A percentile compares a stretch with the other conserved stretches of the same genome.
Evolutionary conservation across 2,113 vertebrate species (phyloP).

Genomic region (Gorsachius goisagi): DNA sequence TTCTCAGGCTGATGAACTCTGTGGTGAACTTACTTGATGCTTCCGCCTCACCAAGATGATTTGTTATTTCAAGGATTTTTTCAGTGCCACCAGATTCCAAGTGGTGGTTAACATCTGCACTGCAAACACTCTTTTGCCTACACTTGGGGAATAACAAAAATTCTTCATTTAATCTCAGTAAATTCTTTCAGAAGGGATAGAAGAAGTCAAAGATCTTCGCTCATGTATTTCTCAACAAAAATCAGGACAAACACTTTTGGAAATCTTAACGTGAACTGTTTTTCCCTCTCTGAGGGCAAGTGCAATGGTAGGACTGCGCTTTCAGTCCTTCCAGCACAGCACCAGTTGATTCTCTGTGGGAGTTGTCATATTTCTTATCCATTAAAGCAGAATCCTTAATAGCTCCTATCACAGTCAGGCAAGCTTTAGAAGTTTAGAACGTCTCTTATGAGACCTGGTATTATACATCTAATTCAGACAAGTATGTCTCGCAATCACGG

Average conservation of each 20-base stretch:
- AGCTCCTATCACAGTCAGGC: constrained; percentile 50
- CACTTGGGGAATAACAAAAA: background rate
- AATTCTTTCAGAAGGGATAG: background rate
- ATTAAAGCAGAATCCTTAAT: constrained; percentile 44
- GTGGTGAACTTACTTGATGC: background rate
- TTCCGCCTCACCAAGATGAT: background rate
- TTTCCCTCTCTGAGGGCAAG: background rate
- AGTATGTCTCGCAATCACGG: background rate
- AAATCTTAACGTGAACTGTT: background rate
- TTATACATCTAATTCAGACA: constrained; percentile 48
- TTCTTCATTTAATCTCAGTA: background rate
- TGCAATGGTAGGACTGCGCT: background rate
- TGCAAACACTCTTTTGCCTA: background rate
- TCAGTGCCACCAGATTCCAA: background rate
- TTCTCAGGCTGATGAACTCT: background rate
- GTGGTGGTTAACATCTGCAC: background rate
- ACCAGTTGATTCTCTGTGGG: constrained; percentile 51
- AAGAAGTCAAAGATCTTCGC: background rate
- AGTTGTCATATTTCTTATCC: constrained; percentile 50
- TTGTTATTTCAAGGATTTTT: background rate
- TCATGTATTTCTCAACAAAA: background rate
- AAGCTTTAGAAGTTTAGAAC: constrained; percentile 33
- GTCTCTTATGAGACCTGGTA: constrained; percentile 48
- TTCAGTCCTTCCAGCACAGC: background rate
- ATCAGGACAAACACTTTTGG: background rate